Percentiles rank a stretch among this genome's conserved stretches.
These are phyloP conservation scores for Gnatocerus cornutus DNA, from an alignment of 2,888 invertebrate species.

Conservation along the genomic window DNA sequence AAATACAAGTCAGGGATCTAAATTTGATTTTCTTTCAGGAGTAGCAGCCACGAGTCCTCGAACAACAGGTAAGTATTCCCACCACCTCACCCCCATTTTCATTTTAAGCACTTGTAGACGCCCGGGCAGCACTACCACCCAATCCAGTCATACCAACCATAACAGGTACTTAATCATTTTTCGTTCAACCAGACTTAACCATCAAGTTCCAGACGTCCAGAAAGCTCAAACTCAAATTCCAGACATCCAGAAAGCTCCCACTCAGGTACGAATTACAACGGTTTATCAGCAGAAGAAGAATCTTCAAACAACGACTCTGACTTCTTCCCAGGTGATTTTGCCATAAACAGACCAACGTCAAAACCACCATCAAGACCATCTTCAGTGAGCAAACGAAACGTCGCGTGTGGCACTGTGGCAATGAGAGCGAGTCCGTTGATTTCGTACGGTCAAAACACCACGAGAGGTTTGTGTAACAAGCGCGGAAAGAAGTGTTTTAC, in stretches of 20 bases:
- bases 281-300: slow-evolving; percentile 38
- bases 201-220: too few relatives aligned
- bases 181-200: too few relatives aligned
- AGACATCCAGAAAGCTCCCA: slow-evolving; percentile 19
- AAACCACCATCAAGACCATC: slow-evolving; percentile 44
- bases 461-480: slow-evolving; percentile 70
- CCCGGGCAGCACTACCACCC: not conserved
- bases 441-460: slow-evolving; percentile 75
- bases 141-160: slow-evolving; percentile 1
- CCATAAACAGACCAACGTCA: slow-evolving; percentile 41
- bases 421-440: slow-evolving; percentile 74
- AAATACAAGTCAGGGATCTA: too few relatives aligned
- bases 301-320: slow-evolving; percentile 47
- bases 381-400: slow-evolving; percentile 4
- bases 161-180: not conserved
- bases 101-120: slow-evolving; percentile 1
- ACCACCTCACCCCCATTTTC: not conserved
- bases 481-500: slow-evolving; percentile 6
- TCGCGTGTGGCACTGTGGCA: slow-evolving; percentile 71
- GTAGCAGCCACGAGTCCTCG: not conserved
- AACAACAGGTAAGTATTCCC: not conserved
- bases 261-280: slow-evolving; percentile 39
- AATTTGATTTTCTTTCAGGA: too few relatives aligned
- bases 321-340: slow-evolving; percentile 63
- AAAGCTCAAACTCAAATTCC: not conserved